A percentile compares a stretch with the other conserved stretches of the same genome.
Conservation (phyloP, 2,888 invertebrate genomes). For the Lamellibrachia satsuma region DNA sequence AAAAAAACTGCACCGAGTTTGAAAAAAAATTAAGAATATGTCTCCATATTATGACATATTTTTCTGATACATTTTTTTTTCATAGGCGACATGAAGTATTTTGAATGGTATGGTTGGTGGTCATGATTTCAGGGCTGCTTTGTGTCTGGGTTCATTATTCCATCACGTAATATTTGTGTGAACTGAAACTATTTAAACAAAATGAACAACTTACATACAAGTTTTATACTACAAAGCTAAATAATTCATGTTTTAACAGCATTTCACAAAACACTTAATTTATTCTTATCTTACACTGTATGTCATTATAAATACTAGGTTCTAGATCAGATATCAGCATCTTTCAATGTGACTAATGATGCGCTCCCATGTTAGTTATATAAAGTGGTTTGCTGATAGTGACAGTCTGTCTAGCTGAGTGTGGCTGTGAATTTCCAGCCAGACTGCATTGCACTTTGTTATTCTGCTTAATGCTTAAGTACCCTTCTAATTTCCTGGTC, state of each 20-base stretch:
- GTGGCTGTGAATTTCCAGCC: background rate
- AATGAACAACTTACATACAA: background rate
- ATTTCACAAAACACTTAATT: background rate
- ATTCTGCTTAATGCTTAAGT: conserved; percentile 1
- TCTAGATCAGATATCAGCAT: background rate
- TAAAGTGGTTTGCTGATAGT: background rate
- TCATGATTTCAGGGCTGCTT: too few species aligned
- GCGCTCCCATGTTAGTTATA: background rate
- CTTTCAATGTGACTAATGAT: background rate
- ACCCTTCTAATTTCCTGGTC: background rate
- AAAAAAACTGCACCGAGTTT: too few species aligned
- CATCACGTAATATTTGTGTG: too few species aligned
- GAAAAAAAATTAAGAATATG: too few species aligned
- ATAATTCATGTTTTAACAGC: background rate
- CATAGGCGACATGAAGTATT: too few species aligned
- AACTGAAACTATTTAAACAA: too few species aligned
- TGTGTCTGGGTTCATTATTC: too few species aligned
- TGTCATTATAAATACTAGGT: background rate
- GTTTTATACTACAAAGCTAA: background rate
- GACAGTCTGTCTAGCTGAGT: background rate
- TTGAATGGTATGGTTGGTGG: too few species aligned
- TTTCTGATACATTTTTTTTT: too few species aligned
- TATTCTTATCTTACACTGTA: background rate
- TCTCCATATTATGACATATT: too few species aligned
- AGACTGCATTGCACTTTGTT: background rate